Evolutionary conservation across 2,888 invertebrate species (phyloP).

Genomic region (Strigamia crassipes): DNA sequence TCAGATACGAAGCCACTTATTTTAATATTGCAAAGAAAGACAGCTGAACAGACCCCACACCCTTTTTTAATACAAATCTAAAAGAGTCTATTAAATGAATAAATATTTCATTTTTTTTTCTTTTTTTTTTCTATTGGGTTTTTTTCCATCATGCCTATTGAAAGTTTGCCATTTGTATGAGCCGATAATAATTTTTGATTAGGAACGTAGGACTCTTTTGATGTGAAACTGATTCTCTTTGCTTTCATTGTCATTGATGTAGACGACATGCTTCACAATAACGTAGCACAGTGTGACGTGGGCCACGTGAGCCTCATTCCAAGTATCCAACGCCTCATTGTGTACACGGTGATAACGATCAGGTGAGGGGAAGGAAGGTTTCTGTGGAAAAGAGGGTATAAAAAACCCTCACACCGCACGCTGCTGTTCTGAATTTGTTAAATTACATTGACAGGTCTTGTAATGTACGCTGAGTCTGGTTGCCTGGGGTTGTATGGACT

Average conservation of each 20-base stretch:
- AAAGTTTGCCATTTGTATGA: conserved; percentile 20
- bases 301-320: conserved; percentile 35
- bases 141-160: not conserved
- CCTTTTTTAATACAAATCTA: not conserved
- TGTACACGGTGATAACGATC: conserved; percentile 33
- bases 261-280: conserved; percentile 37
- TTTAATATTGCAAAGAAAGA: not conserved
- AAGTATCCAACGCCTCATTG: conserved; percentile 38
- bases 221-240: conserved; percentile 35
- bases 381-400: not conserved
- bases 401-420: conserved; percentile 22
- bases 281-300: conserved; percentile 35
- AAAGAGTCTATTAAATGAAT: not conserved
- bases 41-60: not conserved
- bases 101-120: not conserved
- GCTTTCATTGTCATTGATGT: conserved; percentile 20
- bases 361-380: conserved; percentile 24
- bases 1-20: conserved; percentile 3
- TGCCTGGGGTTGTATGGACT: conserved; percentile 40
- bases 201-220: conserved; percentile 15
- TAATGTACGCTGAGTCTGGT: conserved; percentile 27
- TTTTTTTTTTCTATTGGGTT: not conserved
- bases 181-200: conserved; percentile 33
- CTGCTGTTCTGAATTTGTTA: conserved; percentile 39
- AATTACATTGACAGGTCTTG: conserved; percentile 42